phyloP scores from a whole-genome alignment of 2,113 vertebrate genomes.

The Recurvirostra avosetta region DNA sequence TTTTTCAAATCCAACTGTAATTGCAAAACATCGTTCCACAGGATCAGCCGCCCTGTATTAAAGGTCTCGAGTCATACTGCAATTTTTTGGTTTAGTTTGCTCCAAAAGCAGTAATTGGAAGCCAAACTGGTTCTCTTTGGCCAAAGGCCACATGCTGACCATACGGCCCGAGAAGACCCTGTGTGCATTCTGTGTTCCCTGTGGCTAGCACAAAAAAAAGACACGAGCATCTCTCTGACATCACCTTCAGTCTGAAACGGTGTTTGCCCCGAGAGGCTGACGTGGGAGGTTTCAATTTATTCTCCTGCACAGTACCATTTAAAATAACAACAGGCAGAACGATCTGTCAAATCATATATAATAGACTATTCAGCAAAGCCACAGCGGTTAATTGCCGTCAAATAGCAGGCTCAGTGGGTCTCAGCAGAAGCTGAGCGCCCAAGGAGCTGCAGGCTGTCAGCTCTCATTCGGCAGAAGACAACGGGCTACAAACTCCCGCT shows the following conservation, averaged over 20 bases:
- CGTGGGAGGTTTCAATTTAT: slow-evolving; percentile 2
- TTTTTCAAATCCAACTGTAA: slow-evolving; percentile 20
- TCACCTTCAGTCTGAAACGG: background rate
- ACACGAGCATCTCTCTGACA: background rate
- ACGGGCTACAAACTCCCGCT: background rate
- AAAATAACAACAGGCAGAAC: background rate
- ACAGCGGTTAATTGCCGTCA: background rate
- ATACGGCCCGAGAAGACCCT: background rate
- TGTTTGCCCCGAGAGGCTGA: background rate
- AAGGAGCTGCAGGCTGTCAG: background rate
- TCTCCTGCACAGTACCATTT: slow-evolving; percentile 5
- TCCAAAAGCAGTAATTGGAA: background rate
- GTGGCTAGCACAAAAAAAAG: background rate
- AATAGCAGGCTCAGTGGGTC: background rate
- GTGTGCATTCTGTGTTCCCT: background rate
- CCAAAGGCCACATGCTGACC: background rate
- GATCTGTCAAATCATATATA: background rate
- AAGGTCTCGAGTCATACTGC: background rate
- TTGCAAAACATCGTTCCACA: background rate
- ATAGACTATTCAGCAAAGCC: background rate
- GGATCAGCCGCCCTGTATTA: background rate
- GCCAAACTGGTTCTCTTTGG: background rate
- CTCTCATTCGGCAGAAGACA: background rate
- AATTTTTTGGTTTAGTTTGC: background rate
- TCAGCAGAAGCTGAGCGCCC: background rate